phyloP scores from a whole-genome alignment of 2,888 invertebrate genomes.

The Lithophane semibrunnea region DNA sequence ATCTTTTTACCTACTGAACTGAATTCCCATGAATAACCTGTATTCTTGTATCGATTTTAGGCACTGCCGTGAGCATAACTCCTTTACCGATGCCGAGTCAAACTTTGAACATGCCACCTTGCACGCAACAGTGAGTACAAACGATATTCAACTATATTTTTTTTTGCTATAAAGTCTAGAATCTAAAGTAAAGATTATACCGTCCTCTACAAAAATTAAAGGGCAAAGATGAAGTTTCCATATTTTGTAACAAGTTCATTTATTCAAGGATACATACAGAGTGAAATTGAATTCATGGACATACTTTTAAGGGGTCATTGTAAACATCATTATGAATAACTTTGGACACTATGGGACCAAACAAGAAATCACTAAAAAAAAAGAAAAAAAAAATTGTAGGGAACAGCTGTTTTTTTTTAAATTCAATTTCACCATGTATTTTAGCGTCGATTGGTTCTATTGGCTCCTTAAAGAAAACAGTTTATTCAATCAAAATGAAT shows the following conservation, averaged over 20 bases:
- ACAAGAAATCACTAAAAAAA: no score
- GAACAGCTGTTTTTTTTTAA: no score
- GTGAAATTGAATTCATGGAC: no score
- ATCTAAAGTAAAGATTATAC: background rate
- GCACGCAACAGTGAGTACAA: constrained; percentile 87
- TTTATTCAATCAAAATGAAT: background rate
- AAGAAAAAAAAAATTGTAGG: no score
- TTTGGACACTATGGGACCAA: no score
- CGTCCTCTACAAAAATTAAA: constrained; percentile 19
- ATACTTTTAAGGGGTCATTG: no score
- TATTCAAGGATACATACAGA: no score
- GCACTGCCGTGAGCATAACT: constrained; percentile 85
- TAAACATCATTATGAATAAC: no score
- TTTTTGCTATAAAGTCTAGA: constrained; percentile 19
- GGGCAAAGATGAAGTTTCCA: background rate
- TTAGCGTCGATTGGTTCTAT: constrained; percentile 1
- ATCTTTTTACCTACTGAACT: background rate
- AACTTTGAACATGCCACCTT: constrained; percentile 78
- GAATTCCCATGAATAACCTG: background rate
- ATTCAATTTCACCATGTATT: background rate
- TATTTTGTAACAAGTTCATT: constrained; percentile 11
- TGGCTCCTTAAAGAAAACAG: background rate
- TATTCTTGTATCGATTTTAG: constrained; percentile 68
- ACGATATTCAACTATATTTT: constrained; percentile 24
- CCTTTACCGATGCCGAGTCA: constrained; percentile 82